Conservation (phyloP, 2,113 vertebrate species). For the Chrysemys picta region DNA sequence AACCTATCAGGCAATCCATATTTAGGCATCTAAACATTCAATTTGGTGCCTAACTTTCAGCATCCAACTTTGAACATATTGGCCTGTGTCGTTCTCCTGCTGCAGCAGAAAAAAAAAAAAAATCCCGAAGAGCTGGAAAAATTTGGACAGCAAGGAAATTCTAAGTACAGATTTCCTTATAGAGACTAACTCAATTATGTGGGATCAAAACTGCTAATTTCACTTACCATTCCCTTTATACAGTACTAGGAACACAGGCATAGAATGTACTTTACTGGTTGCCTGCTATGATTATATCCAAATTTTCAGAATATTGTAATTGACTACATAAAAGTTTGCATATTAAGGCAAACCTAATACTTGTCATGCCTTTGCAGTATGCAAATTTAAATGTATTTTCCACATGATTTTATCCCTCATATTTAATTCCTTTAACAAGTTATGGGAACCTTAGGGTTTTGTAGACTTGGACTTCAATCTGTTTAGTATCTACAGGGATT, state of each 20-base stretch:
- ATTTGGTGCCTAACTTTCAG: background rate
- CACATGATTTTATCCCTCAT: slow-evolving; percentile 46
- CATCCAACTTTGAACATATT: background rate
- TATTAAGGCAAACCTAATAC: slow-evolving; percentile 23
- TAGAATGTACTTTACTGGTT: slow-evolving; percentile 20
- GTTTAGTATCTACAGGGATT: slow-evolving; percentile 51
- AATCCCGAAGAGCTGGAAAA: background rate
- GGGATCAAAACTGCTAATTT: slow-evolving; percentile 53
- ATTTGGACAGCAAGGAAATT: background rate
- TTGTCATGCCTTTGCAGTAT: slow-evolving; percentile 17
- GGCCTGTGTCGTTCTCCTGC: background rate
- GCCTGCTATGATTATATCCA: slow-evolving; percentile 44
- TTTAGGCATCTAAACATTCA: background rate
- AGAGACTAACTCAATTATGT: slow-evolving; percentile 9
- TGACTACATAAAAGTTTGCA: slow-evolving; percentile 20
- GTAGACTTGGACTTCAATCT: slow-evolving; percentile 63
- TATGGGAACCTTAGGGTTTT: slow-evolving; percentile 62
- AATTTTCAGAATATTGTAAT: slow-evolving; percentile 12
- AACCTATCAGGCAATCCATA: background rate
- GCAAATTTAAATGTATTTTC: slow-evolving; percentile 48
- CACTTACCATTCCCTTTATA: slow-evolving; percentile 57
- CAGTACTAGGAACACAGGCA: slow-evolving; percentile 27
- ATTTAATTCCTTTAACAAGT: slow-evolving; percentile 61
- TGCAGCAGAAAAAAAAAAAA: background rate
- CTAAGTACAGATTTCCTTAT: slow-evolving; percentile 34